Evolutionary conservation across 2,113 vertebrate genomes (phyloP), one percentile per base, ranked within the genome.

Genomic region (Machaerirhynchus nigripectus): DNA sequence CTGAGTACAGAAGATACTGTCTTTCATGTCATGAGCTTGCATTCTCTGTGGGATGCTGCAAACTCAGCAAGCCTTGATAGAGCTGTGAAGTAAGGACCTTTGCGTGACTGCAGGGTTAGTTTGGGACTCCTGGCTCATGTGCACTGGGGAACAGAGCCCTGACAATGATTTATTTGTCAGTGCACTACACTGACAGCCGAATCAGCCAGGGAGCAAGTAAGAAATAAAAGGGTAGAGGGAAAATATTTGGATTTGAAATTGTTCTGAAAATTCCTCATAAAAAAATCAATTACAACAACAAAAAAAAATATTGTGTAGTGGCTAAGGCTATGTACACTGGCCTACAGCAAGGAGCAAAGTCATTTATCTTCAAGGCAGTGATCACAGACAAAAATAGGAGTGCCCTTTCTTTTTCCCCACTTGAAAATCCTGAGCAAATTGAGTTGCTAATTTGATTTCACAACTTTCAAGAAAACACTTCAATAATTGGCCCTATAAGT

Each of bases 91-190:
- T 53, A 59, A 50, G 64, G 76, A 81, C 73, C 77, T 63, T 21
- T 67, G 39, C 40, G 11, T 33, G 47, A 71, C 88, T 60, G 76
- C 52, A 40, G 71, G 76, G 55, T 64, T 84, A 70, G 46, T 67
- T 44, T 81, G 85, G 79, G 92, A 94, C 85, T 89, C 75, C 7
- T 40, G 56, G 52, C 71, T 92, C 70, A 11, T 15, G 56, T 52
- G 73, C 76, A n/a, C 65, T 65, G 44, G 88, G 64, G 93, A 95
- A 53, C 23, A 1, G 31, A 93, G 86, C n/a, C 56, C 69, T 93
- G 95, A 95, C 93, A 93, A 92, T 97, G 96, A 96, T 97, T 96
- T 96, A 96, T 97, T 90, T 92, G 92, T 96, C 90, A 94, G 65
- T 30, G 37, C 37, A 30, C 78, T 81, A 37, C 37, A 64, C 88